Percentiles rank a stretch among this genome's conserved stretches.
Conservation (phyloP, 1,140 invertebrate species). For the Odontomachus brunneus region DNA sequence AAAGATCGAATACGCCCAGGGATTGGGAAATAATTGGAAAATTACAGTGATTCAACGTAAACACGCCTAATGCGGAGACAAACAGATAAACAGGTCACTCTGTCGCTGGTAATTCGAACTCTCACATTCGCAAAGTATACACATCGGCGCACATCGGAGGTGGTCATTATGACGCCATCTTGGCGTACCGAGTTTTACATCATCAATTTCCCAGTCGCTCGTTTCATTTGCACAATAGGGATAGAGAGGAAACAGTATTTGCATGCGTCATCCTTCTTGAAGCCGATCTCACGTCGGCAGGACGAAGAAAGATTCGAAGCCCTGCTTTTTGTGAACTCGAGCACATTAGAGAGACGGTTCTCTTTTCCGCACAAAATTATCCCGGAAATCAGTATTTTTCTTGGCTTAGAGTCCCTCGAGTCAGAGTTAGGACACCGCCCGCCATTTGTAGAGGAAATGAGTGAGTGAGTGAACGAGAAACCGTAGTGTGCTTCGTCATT, state of each 20-base stretch:
- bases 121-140: background rate
- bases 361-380: background rate
- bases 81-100: conserved; percentile 25
- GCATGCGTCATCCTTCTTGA: no score
- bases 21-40: conserved; percentile 48
- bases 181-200: background rate
- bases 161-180: conserved; percentile 18
- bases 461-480: no score
- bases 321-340: no score
- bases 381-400: background rate
- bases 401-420: no score
- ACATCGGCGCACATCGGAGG: background rate
- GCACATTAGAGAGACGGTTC: background rate
- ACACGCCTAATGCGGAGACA: conserved; percentile 41
- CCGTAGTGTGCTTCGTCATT: no score
- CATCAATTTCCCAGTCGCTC: conserved; percentile 1
- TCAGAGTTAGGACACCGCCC: no score
- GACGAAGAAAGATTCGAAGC: no score
- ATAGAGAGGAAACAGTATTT: conserved; percentile 11
- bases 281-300: no score
- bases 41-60: conserved; percentile 32
- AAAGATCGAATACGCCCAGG: background rate
- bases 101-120: conserved; percentile 24
- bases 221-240: background rate
- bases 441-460: no score